phyloP scores from a whole-genome alignment of 2,888 invertebrate genomes.

The Ariolimax columbianus region DNA sequence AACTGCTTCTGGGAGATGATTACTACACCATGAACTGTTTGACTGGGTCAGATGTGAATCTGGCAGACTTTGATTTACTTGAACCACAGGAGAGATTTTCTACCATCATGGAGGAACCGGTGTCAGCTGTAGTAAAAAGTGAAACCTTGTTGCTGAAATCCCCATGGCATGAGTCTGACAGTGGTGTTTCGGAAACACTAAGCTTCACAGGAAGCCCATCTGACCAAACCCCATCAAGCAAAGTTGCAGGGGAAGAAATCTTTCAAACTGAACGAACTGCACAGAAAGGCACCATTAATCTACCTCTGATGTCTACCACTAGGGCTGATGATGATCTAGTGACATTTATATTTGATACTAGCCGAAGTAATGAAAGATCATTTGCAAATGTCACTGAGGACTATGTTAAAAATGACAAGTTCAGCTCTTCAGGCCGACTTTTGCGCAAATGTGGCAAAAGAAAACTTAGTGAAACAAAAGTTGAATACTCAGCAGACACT shows the following conservation, averaged over 20 bases:
- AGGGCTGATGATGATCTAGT: conserved; percentile 45
- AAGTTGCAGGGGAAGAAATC: not conserved
- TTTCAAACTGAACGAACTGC: not conserved
- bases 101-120: not conserved
- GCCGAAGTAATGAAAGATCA: not conserved
- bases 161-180: conserved; percentile 71
- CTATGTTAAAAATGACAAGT: not conserved
- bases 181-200: conserved; percentile 62
- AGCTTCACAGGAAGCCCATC: conserved; percentile 40
- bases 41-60: conserved; percentile 18
- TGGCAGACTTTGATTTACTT: not conserved
- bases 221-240: not conserved
- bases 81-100: not conserved
- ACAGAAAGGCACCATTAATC: not conserved
- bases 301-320: conserved; percentile 22
- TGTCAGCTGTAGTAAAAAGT: not conserved
- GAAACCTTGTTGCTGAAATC: conserved; percentile 49
- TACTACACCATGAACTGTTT: not conserved
- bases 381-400: not conserved
- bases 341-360: conserved; percentile 37
- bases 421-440: not conserved
- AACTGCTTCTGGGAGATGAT: not conserved
- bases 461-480: not conserved
- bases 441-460: not conserved
- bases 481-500: too few species aligned